Conservation (phyloP, 2,113 vertebrate genomes). For the Petrocephalus microphthalmus region DNA sequence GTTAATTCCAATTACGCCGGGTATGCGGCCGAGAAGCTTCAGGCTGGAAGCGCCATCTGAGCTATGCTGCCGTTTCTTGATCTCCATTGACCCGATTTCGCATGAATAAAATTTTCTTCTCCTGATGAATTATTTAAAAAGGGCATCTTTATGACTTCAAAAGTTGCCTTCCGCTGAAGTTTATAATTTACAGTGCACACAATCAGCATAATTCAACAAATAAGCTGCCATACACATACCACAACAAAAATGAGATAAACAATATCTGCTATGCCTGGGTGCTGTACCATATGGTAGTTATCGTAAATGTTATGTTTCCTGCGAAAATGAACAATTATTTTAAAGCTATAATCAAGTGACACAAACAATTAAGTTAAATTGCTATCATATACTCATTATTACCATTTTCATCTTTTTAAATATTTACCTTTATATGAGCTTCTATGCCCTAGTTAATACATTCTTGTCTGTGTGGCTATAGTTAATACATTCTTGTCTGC, state of each 20-base stretch:
- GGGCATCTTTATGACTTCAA: slow-evolving; percentile 10
- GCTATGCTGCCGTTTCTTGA: neutral
- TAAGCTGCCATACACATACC: no score
- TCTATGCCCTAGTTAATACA: neutral
- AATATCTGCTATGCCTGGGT: neutral
- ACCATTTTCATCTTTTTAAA: neutral
- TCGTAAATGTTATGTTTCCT: neutral
- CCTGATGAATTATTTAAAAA: slow-evolving; percentile 9
- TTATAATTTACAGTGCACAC: slow-evolving; percentile 2
- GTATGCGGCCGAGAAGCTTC: neutral
- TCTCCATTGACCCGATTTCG: neutral
- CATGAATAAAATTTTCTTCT: neutral
- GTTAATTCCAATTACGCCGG: neutral
- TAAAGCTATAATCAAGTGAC: neutral
- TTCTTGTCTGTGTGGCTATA: neutral
- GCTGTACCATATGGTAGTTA: neutral
- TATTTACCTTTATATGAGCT: neutral
- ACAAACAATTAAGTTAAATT: neutral
- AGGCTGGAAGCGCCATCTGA: neutral
- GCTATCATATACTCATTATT: neutral
- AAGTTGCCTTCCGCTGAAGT: neutral
- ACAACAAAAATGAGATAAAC: neutral
- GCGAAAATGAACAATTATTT: neutral
- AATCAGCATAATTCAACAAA: neutral
- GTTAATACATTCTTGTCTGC: neutral